These are phyloP conservation scores for Drosophila ustulata DNA, from an alignment of 2,888 invertebrate genomes.

Conservation along the genomic window DNA sequence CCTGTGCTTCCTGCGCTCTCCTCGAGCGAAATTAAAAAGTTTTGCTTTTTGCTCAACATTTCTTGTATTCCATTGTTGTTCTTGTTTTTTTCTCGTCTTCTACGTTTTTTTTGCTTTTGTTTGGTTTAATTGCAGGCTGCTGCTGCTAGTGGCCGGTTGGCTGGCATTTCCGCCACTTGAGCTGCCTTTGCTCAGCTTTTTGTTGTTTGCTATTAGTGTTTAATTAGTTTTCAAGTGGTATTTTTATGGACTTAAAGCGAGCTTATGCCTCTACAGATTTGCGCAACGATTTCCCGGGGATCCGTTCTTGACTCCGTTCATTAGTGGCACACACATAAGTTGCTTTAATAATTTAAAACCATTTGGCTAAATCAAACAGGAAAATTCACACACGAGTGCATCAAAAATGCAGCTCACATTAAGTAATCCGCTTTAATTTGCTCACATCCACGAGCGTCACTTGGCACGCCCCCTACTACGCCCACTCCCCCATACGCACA, in stretches of 20 bases:
- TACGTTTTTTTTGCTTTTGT: slow-evolving; percentile 33
- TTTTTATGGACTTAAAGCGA: slow-evolving; percentile 79
- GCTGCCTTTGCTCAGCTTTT: slow-evolving; percentile 55
- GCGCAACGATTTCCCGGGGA: slow-evolving; percentile 16
- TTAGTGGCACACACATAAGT: slow-evolving; percentile 28
- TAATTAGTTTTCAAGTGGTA: slow-evolving; percentile 84
- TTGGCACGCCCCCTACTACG: slow-evolving; percentile 2
- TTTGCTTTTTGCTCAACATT: slow-evolving; percentile 52
- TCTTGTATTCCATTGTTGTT: slow-evolving; percentile 26
- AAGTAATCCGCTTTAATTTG: slow-evolving; percentile 75
- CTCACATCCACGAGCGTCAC: slow-evolving; percentile 13
- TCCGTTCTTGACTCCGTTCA: slow-evolving; percentile 15
- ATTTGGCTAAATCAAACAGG: slow-evolving; percentile 52
- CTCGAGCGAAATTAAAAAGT: slow-evolving; percentile 69
- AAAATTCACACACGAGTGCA: slow-evolving; percentile 32
- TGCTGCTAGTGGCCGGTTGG: slow-evolving; percentile 5
- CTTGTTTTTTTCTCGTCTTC: slow-evolving; percentile 28
- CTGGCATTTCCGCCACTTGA: slow-evolving; percentile 55
- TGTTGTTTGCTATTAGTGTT: slow-evolving; percentile 81
- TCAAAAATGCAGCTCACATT: slow-evolving; percentile 60
- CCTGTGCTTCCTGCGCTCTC: slow-evolving; percentile 56
- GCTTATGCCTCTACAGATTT: slow-evolving; percentile 44
- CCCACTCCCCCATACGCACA: background rate
- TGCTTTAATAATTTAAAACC: slow-evolving; percentile 54
- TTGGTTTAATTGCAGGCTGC: slow-evolving; percentile 59